Evolutionary conservation across 2,888 invertebrate genomes (phyloP).

Genomic region (Falcaria lacertinaria): DNA sequence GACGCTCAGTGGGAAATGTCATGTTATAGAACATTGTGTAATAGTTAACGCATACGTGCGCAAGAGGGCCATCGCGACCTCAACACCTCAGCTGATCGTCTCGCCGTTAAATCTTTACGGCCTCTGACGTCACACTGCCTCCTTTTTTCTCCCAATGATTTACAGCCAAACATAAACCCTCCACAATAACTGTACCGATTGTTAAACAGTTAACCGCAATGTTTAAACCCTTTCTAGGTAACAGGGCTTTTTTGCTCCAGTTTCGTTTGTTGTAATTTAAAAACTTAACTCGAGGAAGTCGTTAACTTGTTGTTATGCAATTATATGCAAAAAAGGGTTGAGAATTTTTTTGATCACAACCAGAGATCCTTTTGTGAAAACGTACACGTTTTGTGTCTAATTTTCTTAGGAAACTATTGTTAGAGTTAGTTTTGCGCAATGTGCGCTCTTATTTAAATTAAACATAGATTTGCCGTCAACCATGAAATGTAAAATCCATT

Average conservation of each 20-base stretch:
- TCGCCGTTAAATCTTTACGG: slow-evolving; percentile 69
- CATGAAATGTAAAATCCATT: slow-evolving; percentile 33
- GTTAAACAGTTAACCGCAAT: slow-evolving; percentile 78
- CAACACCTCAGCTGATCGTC: slow-evolving; percentile 68
- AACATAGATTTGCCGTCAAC: too few relatives aligned
- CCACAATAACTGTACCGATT: slow-evolving; percentile 75
- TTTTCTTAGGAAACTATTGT: slow-evolving; percentile 42
- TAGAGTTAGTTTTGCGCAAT: slow-evolving; percentile 29
- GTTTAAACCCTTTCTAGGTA: slow-evolving; percentile 77
- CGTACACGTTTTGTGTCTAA: slow-evolving; percentile 26
- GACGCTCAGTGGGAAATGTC: slow-evolving; percentile 1
- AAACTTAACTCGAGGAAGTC: slow-evolving; percentile 47
- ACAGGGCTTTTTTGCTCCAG: slow-evolving; percentile 64
- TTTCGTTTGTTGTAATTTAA: slow-evolving; percentile 50
- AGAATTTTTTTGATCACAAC: slow-evolving; percentile 22
- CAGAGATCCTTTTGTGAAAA: slow-evolving; percentile 37
- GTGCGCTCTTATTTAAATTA: slow-evolving; percentile 24
- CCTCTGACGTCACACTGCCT: slow-evolving; percentile 61
- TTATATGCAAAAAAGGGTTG: slow-evolving; percentile 72
- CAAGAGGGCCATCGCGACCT: slow-evolving; percentile 46
- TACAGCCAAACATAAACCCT: slow-evolving; percentile 69
- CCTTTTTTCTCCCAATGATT: slow-evolving; percentile 72
- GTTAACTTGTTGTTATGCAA: slow-evolving; percentile 57
- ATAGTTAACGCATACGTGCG: slow-evolving; percentile 13
- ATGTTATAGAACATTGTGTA: not conserved